Evolutionary conservation across 2,888 invertebrate genomes (phyloP).

Genomic region (Drosophila picticornis): DNA sequence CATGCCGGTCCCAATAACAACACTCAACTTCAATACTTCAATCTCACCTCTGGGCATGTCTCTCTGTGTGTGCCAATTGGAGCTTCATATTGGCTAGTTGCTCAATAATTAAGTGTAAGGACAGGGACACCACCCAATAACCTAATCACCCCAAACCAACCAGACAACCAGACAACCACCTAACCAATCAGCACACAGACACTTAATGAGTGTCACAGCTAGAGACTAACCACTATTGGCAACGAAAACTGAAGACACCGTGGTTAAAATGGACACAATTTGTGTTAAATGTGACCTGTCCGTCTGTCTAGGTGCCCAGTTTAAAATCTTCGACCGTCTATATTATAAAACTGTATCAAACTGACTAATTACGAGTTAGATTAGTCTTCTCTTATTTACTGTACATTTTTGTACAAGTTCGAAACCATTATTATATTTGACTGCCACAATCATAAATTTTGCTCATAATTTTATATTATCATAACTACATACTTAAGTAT

Average conservation of each 20-base stretch:
- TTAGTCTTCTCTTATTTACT: not conserved
- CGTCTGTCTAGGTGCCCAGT: not conserved
- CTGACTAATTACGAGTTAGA: not conserved
- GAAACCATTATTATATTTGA: too few relatives aligned
- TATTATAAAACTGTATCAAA: not conserved
- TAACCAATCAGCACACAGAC: slow-evolving; percentile 5
- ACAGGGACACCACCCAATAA: slow-evolving; percentile 23
- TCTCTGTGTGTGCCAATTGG: not conserved
- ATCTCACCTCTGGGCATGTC: slow-evolving; percentile 24
- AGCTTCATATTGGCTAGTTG: slow-evolving; percentile 9
- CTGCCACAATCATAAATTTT: not conserved
- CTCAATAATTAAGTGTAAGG: slow-evolving; percentile 40
- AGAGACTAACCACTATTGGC: not conserved
- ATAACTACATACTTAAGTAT: not conserved
- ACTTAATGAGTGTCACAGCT: slow-evolving; percentile 26
- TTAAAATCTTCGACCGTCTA: not conserved
- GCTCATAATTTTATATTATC: too few relatives aligned
- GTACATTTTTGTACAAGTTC: too few relatives aligned
- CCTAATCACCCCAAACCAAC: slow-evolving; percentile 2
- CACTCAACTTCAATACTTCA: slow-evolving; percentile 33
- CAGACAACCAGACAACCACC: not conserved
- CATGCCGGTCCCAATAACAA: slow-evolving; percentile 22
- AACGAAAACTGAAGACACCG: not conserved
- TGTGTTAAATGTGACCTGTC: not conserved
- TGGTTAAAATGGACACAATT: not conserved